Conservation (phyloP, 2,797 vertebrate species). For the Gallinago stenura region DNA sequence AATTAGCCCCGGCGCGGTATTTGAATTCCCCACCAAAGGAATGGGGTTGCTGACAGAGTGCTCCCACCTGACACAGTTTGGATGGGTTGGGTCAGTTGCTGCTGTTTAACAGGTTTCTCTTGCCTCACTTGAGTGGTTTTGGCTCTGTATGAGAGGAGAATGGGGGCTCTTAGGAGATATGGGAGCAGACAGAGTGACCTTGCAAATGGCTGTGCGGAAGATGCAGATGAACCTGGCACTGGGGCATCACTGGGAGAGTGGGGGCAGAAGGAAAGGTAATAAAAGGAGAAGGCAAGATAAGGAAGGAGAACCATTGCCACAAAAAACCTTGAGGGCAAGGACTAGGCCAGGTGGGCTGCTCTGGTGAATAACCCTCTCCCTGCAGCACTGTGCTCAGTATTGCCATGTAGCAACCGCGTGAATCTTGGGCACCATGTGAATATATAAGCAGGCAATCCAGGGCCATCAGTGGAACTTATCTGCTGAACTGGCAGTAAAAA, state of each 20-base stretch:
- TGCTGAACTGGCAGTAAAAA: neutral
- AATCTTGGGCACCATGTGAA: neutral
- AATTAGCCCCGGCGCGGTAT: rapidly evolving
- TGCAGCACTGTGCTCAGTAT: neutral
- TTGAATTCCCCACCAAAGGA: rapidly evolving
- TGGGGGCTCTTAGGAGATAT: neutral
- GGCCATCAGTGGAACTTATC: neutral
- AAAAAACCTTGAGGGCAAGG: neutral
- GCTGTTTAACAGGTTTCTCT: neutral
- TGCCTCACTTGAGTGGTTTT: neutral
- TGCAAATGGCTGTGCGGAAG: no score
- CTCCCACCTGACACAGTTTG: rapidly evolving
- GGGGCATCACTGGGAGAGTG: neutral
- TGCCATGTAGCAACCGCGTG: rapidly evolving
- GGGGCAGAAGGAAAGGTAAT: neutral
- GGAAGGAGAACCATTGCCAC: neutral
- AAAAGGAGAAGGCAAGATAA: neutral
- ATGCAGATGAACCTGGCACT: rapidly evolving
- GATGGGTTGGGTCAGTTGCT: neutral
- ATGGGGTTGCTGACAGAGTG: neutral
- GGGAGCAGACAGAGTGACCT: neutral
- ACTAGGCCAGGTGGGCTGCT: neutral
- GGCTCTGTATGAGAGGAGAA: neutral
- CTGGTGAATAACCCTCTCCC: neutral
- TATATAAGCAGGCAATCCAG: neutral